phyloP scores from a whole-genome alignment of 2,113 vertebrate genomes.

The Ploceus nigricollis region DNA sequence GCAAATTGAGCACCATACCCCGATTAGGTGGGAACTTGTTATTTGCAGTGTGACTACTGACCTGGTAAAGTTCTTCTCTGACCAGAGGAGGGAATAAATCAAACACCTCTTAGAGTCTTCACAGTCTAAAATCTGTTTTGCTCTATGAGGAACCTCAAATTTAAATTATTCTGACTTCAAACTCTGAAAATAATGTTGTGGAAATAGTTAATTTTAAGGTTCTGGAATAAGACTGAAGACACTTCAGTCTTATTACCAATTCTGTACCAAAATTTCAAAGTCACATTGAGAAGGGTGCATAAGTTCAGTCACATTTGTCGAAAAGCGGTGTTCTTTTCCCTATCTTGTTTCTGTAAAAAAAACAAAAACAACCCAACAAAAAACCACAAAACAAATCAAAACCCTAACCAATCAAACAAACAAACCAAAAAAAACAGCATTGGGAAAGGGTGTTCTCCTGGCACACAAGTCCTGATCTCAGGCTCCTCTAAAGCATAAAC shows the following conservation, averaged over 20 bases:
- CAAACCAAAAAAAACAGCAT: background rate
- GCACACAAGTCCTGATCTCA: background rate
- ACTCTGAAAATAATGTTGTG: background rate
- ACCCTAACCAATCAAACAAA: background rate
- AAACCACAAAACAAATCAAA: background rate
- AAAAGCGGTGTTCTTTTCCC: background rate
- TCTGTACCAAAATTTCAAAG: background rate
- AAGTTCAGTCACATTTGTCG: background rate
- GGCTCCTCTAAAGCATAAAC: background rate
- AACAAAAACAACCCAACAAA: background rate
- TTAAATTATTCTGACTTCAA: background rate
- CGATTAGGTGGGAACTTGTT: background rate
- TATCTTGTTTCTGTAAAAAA: background rate
- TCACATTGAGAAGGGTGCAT: background rate
- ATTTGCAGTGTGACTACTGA: background rate
- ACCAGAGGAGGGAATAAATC: background rate
- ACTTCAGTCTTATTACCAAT: background rate
- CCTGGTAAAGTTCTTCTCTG: background rate
- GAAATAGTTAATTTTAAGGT: background rate
- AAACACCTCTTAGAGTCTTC: background rate
- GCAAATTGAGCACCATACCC: background rate
- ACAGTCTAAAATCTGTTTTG: background rate
- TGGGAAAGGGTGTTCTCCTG: background rate
- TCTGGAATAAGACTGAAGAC: background rate
- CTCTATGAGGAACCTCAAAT: background rate